Conservation (phyloP, 2,797 vertebrate species). For the Monodelphis domestica region DNA sequence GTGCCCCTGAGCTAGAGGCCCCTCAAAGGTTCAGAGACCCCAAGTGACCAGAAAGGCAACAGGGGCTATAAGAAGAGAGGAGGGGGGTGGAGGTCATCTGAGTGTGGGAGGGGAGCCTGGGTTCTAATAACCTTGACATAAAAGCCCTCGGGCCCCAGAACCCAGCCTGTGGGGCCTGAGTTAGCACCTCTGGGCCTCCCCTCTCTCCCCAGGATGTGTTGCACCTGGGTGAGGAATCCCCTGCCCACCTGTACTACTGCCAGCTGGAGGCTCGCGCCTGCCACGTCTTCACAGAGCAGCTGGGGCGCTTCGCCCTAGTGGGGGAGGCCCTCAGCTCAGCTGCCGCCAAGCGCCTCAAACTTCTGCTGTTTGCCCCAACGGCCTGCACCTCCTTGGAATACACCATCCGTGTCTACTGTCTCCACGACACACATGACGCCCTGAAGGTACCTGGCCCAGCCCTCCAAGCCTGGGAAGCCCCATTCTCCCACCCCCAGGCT, state of each 20-base stretch:
- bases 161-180: background rate
- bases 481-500: no score
- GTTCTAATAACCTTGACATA: background rate
- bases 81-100: background rate
- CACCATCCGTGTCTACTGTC: constrained; percentile 98
- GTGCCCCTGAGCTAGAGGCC: accelerated
- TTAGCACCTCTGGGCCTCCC: background rate
- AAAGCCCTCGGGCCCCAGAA: accelerated
- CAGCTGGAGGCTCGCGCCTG: constrained; percentile 96
- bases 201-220: constrained; percentile 91
- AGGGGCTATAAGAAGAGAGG: background rate
- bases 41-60: background rate
- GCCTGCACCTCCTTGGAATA: constrained; percentile 97
- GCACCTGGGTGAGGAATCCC: constrained; percentile 93
- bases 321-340: constrained; percentile 98
- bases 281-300: constrained; percentile 96
- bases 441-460: constrained; percentile 89
- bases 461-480: background rate
- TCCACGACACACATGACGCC: constrained; percentile 96
- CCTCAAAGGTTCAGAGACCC: background rate
- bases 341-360: constrained; percentile 95
- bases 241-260: constrained; percentile 96
- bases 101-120: no score
- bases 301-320: constrained; percentile 96
- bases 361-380: constrained; percentile 95